Evolutionary conservation across 2,888 invertebrate species (phyloP), one percentile per base, ranked within the genome.

Genomic region (Hemithea aestivaria): DNA sequence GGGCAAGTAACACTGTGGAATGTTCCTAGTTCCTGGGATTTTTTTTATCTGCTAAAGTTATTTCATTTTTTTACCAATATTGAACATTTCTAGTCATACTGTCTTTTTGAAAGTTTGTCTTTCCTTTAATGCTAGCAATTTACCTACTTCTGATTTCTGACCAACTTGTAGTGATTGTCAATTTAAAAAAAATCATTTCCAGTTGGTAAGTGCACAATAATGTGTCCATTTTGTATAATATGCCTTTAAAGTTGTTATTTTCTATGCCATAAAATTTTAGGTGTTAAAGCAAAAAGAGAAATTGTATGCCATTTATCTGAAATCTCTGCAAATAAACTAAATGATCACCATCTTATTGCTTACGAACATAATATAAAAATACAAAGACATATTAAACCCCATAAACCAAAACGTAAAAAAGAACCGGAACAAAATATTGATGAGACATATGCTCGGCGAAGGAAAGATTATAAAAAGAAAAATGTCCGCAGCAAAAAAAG

Each of bases 321-420:
- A 48, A 67, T 82, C 47, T 78, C 77, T 45, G 66, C 66, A 20
- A 62, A 71, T 36, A 77, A 81, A 37, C 57, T 74, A 34, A 76
- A 78, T 45, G 73, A 75, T 30, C 39, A 56, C 49, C 45, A 48
- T 53, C 45, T 31, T 35, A 36, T 29, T 40, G 34, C 39, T 42
- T 2, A 61, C 34, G 48, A 51, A 38, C 6, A 30, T 34, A 20
- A 30, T 33, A 20, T 35, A 50, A 62, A 50, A 51, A 35, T 60
- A 44, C 58, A 57, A 30, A 78, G 57, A 52, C 54, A 58, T 45
- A 38, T 45, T 10, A 77, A 71, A 49, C 35, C 55, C 33, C 54
- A 70, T 27, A 79, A 64, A 55, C 61, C 58, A 37, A 80, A 63
- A 52, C 68, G 63, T 49, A 68, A 49, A 56, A 81, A 73, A 52